Conservation (phyloP, 2,888 invertebrate species). For the Drosophila robusta region DNA sequence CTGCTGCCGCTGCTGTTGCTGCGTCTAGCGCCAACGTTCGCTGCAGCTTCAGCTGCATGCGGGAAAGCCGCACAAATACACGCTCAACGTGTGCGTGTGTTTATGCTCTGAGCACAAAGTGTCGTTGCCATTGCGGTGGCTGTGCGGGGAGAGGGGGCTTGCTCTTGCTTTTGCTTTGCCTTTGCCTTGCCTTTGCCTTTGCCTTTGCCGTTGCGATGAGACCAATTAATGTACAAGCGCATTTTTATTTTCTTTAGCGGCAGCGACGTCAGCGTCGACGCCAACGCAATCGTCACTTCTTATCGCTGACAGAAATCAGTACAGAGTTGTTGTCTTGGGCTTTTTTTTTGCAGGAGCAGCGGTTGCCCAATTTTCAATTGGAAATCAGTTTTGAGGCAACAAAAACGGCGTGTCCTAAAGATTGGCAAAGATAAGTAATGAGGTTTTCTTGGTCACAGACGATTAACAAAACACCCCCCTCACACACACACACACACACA, state of each 20-base stretch:
- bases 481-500: neutral
- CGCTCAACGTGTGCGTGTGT: slow-evolving; percentile 9
- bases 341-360: slow-evolving; percentile 9
- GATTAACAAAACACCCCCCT: slow-evolving; percentile 29
- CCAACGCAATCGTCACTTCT: slow-evolving; percentile 35
- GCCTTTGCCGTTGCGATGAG: slow-evolving; percentile 31
- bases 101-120: slow-evolving; percentile 42
- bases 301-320: slow-evolving; percentile 56
- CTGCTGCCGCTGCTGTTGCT: slow-evolving; percentile 29
- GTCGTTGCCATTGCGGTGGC: slow-evolving; percentile 34
- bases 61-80: slow-evolving; percentile 38
- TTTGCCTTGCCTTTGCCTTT: slow-evolving; percentile 2
- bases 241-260: slow-evolving; percentile 40
- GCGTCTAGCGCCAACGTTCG: slow-evolving; percentile 29
- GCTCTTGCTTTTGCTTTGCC: slow-evolving; percentile 4
- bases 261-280: slow-evolving; percentile 29
- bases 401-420: slow-evolving; percentile 11
- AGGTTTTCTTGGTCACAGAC: slow-evolving; percentile 31
- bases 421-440: slow-evolving; percentile 39
- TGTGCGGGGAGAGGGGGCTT: slow-evolving; percentile 12
- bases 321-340: slow-evolving; percentile 10
- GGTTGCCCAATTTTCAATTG: slow-evolving; percentile 44
- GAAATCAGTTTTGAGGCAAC: slow-evolving; percentile 46
- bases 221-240: slow-evolving; percentile 68
- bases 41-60: slow-evolving; percentile 45